Percentiles rank a stretch among this genome's conserved stretches.
These are phyloP conservation scores for Thera britannica DNA, from an alignment of 2,888 invertebrate species.

Conservation along the genomic window DNA sequence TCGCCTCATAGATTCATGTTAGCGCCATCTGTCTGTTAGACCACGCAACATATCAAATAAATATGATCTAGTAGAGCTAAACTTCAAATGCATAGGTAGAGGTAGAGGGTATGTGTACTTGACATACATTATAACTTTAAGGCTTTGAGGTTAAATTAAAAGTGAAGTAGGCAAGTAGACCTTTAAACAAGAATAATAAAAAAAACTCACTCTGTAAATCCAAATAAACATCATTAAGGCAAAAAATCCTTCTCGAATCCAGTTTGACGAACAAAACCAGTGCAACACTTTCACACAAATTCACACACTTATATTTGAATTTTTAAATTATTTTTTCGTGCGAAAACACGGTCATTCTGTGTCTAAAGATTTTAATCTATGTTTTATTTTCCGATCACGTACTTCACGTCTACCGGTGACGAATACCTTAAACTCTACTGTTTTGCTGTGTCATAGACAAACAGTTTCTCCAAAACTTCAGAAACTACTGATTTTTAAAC, in stretches of 20 bases:
- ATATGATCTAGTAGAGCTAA: no score
- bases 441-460: constrained; percentile 20
- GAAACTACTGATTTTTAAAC: no score
- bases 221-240: constrained; percentile 51
- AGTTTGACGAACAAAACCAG: constrained; percentile 50
- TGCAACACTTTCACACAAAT: constrained; percentile 43
- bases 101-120: constrained; percentile 34
- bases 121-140: constrained; percentile 49
- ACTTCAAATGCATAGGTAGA: no score
- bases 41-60: constrained; percentile 15
- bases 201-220: constrained; percentile 53
- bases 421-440: constrained; percentile 34
- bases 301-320: constrained; percentile 32
- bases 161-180: neutral
- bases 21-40: constrained; percentile 60
- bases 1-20: neutral
- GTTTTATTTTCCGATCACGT: constrained; percentile 72
- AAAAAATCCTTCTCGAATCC: constrained; percentile 68
- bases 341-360: constrained; percentile 44
- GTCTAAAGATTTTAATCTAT: constrained; percentile 64
- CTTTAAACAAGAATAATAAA: constrained; percentile 15
- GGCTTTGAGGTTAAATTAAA: constrained; percentile 41
- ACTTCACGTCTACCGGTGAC: constrained; percentile 54
- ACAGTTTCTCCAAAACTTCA: no score
- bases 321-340: constrained; percentile 24